Evolutionary conservation across 2,113 vertebrate genomes (phyloP), one percentile per base, ranked within the genome.

Genomic region (Halcyon senegalensis): DNA sequence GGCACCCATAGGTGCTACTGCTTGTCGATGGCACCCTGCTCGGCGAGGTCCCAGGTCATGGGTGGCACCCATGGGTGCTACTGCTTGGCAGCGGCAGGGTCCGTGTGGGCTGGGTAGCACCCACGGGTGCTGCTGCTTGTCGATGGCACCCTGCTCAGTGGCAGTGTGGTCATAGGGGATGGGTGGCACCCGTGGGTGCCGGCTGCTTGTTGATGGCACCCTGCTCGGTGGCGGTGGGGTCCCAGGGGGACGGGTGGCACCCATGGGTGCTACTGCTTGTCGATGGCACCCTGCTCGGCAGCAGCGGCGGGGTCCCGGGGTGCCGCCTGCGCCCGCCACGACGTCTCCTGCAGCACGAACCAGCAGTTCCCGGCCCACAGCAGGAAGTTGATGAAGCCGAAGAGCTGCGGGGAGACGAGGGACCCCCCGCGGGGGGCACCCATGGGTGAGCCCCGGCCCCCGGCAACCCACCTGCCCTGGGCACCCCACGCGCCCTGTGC

Each of bases 341-440:
- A 93, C 3, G 99, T 99, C 97, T 99, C 99, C 97, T 99, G 99
- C 97, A 98, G 99, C 91, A 99, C 99, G 97, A 99, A 99, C 99
- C 99, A 99, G 97, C 99, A 99, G 98, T 99, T 99, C 85, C 99
- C 98, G 12, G 98, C 98, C 99, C 99, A 99, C 94, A 99, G 97
- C 95, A 99, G 97, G 80, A 99, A 98, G 96, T 99, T 99, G 96
- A 99, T 98, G 94, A 99, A 99, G 69, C 99, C 99, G 62, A 99
- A 99, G 90, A 99, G 98, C 99, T 99, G 98, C 41, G 94, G 67
- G n/a, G 60, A 76, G 43, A 96, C 25, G 87, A 37, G 12, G 30
- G 44, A 66, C 44, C 19, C 62, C 74, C 48, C 87, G 79, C 60
- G 58, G 37, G 66, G 84, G 56, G 44, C 56, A 76, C 6, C 11